Conservation (phyloP, 2,888 invertebrate genomes). For the Macrosoma leucophasiata region DNA sequence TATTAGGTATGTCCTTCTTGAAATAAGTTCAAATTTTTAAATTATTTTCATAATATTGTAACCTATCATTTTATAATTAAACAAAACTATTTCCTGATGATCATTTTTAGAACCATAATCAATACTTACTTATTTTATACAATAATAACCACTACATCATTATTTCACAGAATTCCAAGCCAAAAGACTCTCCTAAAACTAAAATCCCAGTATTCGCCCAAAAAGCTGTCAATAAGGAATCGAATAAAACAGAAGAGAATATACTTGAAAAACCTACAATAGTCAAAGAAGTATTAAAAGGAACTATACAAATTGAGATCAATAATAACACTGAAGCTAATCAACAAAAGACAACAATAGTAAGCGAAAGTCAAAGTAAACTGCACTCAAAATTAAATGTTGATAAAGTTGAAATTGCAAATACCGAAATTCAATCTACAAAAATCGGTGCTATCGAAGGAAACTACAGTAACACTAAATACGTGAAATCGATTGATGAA, state of each 20-base stretch:
- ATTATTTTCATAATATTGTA: too few species aligned
- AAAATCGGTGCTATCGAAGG: background rate
- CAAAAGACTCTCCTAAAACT: slow-evolving; percentile 21
- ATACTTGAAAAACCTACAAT: slow-evolving; percentile 37
- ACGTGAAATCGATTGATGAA: background rate
- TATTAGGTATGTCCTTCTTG: too few species aligned
- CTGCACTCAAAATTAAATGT: slow-evolving; percentile 7
- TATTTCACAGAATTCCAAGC: slow-evolving; percentile 30
- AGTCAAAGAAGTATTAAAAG: slow-evolving; percentile 41
- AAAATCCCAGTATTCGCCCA: slow-evolving; percentile 20
- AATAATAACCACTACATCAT: too few species aligned
- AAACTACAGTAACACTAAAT: background rate
- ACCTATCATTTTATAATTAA: too few species aligned
- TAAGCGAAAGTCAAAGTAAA: slow-evolving; percentile 5
- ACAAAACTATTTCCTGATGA: too few species aligned
- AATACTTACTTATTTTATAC: too few species aligned
- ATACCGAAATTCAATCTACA: slow-evolving; percentile 4
- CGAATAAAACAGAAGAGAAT: slow-evolving; percentile 7
- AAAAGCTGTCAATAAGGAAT: slow-evolving; percentile 16
- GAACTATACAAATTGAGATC: too few species aligned
- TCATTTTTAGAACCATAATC: too few species aligned
- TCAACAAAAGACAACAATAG: background rate
- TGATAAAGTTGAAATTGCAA: slow-evolving; percentile 6
- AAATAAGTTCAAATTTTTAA: too few species aligned
- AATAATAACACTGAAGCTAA: too few species aligned